Evolutionary conservation across 2,888 invertebrate genomes (phyloP).

Genomic region (Chaetogeoica ovagalla): DNA sequence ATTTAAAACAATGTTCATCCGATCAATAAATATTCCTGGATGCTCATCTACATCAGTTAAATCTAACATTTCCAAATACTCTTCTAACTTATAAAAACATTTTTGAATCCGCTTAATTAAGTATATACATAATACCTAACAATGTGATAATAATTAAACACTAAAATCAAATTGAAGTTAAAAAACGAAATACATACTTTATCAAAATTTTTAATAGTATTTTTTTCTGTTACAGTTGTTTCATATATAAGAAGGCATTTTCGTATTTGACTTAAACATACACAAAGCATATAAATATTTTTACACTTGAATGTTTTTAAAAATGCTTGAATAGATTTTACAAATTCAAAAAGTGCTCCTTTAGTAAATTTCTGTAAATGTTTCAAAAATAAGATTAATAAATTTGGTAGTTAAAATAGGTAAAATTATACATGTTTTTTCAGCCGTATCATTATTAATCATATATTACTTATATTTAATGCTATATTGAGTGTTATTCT

Average conservation of each 20-base stretch:
- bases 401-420: neutral
- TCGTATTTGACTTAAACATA: constrained; percentile 49
- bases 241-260: constrained; percentile 40
- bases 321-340: constrained; percentile 43
- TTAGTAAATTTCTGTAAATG: constrained; percentile 30
- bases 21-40: constrained; percentile 45
- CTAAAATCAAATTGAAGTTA: neutral
- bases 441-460: neutral
- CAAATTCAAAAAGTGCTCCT: constrained; percentile 33
- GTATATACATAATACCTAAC: constrained; percentile 12
- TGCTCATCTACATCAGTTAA: constrained; percentile 24
- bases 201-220: constrained; percentile 5
- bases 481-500: too few species aligned
- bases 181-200: constrained; percentile 19
- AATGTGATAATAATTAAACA: constrained; percentile 6
- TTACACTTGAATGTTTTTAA: constrained; percentile 11
- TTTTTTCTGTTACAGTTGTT: neutral
- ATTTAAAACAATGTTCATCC: constrained; percentile 44
- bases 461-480: neutral
- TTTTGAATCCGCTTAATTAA: constrained; percentile 39
- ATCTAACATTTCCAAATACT: constrained; percentile 26
- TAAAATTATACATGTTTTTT: neutral
- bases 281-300: constrained; percentile 39
- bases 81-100: constrained; percentile 48
- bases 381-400: neutral